These are phyloP conservation scores for Perccottus glenii DNA, from an alignment of 2,113 vertebrate genomes.

Conservation along the genomic window DNA sequence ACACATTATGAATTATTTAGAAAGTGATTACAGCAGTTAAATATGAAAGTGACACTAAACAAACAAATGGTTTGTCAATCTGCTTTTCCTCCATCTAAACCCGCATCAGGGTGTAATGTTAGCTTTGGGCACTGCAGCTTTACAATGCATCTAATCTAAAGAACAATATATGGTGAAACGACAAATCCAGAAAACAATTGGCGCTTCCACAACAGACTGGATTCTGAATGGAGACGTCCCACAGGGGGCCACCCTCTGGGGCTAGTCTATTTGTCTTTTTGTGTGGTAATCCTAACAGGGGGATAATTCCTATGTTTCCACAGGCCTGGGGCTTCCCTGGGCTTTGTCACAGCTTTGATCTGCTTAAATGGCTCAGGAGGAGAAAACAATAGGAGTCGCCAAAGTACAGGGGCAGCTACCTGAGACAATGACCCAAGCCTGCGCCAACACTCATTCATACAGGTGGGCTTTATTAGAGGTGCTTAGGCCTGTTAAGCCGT, in stretches of 20 bases:
- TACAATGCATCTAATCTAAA: constrained; percentile 44
- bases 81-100: constrained; percentile 11
- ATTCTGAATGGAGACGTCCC: constrained; percentile 63
- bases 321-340: constrained; percentile 75
- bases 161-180: constrained; percentile 50
- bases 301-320: constrained; percentile 68
- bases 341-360: constrained; percentile 77
- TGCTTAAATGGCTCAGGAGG: constrained; percentile 76
- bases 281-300: constrained; percentile 63
- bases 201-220: constrained; percentile 51
- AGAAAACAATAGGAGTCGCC: constrained; percentile 69
- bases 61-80: constrained; percentile 7
- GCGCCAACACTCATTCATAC: constrained; percentile 62
- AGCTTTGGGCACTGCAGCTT: constrained; percentile 43
- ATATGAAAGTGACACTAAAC: background rate
- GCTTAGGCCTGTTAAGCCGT: constrained; percentile 75
- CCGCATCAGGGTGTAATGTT: constrained; percentile 12
- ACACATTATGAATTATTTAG: constrained; percentile 7
- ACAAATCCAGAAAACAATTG: constrained; percentile 35
- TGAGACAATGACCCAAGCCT: constrained; percentile 72
- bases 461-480: constrained; percentile 66
- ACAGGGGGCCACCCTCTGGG: constrained; percentile 63
- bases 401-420: constrained; percentile 76
- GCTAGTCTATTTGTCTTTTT: constrained; percentile 69
- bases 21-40: constrained; percentile 12